Evolutionary conservation across 2,888 invertebrate species (phyloP), one percentile per base, ranked within the genome.

Genomic region (Serrognathus titanus): DNA sequence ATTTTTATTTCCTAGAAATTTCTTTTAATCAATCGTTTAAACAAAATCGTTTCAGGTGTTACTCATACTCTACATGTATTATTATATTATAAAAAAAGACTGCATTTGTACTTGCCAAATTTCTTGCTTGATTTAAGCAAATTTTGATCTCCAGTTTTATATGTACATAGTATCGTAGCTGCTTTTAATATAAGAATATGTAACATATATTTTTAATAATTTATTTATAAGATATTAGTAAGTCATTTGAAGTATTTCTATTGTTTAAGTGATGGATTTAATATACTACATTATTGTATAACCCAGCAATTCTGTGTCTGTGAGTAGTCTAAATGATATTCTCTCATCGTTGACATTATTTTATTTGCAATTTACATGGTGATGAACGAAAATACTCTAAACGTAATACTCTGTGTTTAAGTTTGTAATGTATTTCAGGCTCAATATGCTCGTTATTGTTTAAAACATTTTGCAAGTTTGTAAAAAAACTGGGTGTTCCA

Each of bases 21-120:
- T 9, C 40, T 51, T 31, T 38, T 8, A 20, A 12, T 3, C 20
- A n/a, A n/a, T 20, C 20, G 4, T 1, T 31, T 6, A 6, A 31
- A 31, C 24, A 31, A 31, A 31, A 31, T 7, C 4, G 24, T 31
- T 20, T 20, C 20, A 2, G 20, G 20, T 20, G 20, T 20, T 20
- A 20, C 20, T 20, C n/a, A n/a, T n/a, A n/a, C 20, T 43, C 5
- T 43, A 11, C 8, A 16, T 4, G 20, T 43, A 11, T 43, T 10
- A 43, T 43, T 16, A 49, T 16, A 48, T n/a, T n/a, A n/a, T n/a
- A 48, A 20, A 36, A 10, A 13, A 56, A 56, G 56, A 56, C 56
- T 56, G 56, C 40, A 48, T 48, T 46, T 55, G 51, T 41, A 56
- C 56, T 56, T 56, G 56, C 56, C 56, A 56, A 56, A 56, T 55